Base-by-base conservation (phyloP, 2,888 invertebrate genomes). In the Microdon myrmicae region DNA sequence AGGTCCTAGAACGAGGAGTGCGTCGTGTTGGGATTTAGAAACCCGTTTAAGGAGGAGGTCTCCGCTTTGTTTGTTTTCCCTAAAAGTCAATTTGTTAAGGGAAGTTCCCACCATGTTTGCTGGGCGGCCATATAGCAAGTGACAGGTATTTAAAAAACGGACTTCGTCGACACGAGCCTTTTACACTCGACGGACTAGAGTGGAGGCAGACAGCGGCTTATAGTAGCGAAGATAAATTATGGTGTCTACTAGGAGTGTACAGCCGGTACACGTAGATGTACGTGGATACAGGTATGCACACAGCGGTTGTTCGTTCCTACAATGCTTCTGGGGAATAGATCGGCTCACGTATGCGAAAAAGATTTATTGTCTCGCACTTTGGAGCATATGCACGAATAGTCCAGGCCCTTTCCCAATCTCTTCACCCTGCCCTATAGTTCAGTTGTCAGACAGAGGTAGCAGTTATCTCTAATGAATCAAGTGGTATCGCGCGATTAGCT, bases 401-500 rank as follows among this genome's bases (percentile, higher is more conserved):
- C 48, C 60, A 55, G 13, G 37, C n/a, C 9, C 5, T 5, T 14
- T 8, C 31, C n/a, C 7, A 37, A 53, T 14, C 32, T 43, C 43
- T n/a, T 43, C 16, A 34, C 22, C 9, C 8, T 39, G 39, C 29
- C 19, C 19, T 23, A 31, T n/a, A n/a, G n/a, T n/a, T n/a, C n/a
- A n/a, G n/a, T n/a, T n/a, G n/a, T n/a, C n/a, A 5, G 8, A 16
- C 43, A 12, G 14, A 13, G 14, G 9, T 8, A 20, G 9, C 31
- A 13, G 34, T 19, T 53, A 51, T 64, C 51, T 58, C 41, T 53
- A 64, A 58, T 58, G 56, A 64, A 56, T 64, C 64, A 51, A 53
- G 58, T 64, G 64, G 56, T 47, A 64, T 64, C 58, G 53, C 51
- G 51, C 64, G 64, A 64, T 64, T 64, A 64, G 64, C 58, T 58